These are phyloP conservation scores for Lasioglossum villosulum DNA, from an alignment of 2,888 invertebrate genomes.

Conservation along the genomic window DNA sequence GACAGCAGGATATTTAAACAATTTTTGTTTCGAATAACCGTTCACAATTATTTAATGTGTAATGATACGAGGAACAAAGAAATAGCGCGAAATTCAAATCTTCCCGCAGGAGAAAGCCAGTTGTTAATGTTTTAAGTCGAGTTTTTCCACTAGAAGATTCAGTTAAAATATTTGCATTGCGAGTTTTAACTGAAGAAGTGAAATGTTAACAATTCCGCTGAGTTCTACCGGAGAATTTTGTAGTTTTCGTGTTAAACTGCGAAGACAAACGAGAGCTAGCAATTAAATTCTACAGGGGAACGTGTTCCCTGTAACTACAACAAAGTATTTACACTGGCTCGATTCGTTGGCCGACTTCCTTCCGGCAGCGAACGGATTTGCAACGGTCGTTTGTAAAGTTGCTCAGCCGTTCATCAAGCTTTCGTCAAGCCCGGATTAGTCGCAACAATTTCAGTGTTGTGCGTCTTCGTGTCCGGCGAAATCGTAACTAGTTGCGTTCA, in stretches of 20 bases:
- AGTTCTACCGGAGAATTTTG: neutral
- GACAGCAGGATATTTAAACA: neutral
- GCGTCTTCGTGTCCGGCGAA: neutral
- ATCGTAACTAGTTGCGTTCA: neutral
- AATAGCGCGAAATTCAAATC: neutral
- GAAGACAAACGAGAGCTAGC: neutral
- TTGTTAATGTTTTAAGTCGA: neutral
- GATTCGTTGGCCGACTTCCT: neutral
- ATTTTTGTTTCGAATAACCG: neutral
- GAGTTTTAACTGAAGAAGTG: neutral
- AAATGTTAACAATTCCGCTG: neutral
- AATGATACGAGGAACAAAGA: neutral
- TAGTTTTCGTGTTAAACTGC: neutral
- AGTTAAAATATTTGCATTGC: neutral
- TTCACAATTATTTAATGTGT: neutral
- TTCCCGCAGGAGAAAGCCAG: neutral
- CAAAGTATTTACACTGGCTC: neutral
- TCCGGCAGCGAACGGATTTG: neutral
- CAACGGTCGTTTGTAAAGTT: constrained; percentile 18
- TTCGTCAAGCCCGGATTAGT: constrained; percentile 3
- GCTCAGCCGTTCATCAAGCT: constrained; percentile 5
- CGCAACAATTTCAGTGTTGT: neutral
- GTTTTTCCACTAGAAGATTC: neutral
- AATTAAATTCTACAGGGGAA: constrained; percentile 5
- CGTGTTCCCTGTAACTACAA: neutral